Base-by-base conservation (phyloP, 2,888 invertebrate genomes). In the Gerris lacustris region DNA sequence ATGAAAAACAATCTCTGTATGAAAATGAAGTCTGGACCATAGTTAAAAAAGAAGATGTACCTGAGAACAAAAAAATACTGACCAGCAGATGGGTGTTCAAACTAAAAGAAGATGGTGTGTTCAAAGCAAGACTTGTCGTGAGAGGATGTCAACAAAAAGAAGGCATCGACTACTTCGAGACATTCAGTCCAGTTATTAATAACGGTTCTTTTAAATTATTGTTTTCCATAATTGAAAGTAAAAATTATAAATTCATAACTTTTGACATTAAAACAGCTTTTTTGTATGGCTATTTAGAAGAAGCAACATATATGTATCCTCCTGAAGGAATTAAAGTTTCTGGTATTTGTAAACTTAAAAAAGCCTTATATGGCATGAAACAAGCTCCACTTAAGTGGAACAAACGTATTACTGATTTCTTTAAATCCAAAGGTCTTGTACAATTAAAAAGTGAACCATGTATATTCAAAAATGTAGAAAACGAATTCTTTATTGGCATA, bases 1-100 rank as follows among this genome's bases (percentile, higher is more conserved):
- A 74, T 31, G 76, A 77, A 71, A 75, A 77, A 43, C 45, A 72
- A 7, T 75, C 75, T 0, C 66, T 77, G 6, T 62, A 11, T 5
- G 68, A 73, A 44, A 76, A 77, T 68, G 6, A 74, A 5, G 77
- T 76, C 0, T 77, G 77, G 77, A 72, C 73, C 44, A n/a, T 73
- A 44, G 31, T 77, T 2, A 72, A 67, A 11, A 73, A 72, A 71
- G 72, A 71, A 62, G 68, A 69, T 45, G 71, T 66, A 6, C n/a
- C 17, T 18, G 66, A 17, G n/a, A 44, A 15, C 9, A 31, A 31
- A n/a, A 69, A 67, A 67, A 63, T 75, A 1, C 73, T 77, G 6
- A 73, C 75, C 0, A 75, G 74, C 44, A 77, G 76, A 64, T 78
- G 77, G 77, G 75, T 77, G 0, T 77, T 76, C 66, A 76, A 75